Evolutionary conservation across 2,888 invertebrate genomes (phyloP), one percentile per base, ranked within the genome.

Genomic region (Amblyjoppa fuscipennis): DNA sequence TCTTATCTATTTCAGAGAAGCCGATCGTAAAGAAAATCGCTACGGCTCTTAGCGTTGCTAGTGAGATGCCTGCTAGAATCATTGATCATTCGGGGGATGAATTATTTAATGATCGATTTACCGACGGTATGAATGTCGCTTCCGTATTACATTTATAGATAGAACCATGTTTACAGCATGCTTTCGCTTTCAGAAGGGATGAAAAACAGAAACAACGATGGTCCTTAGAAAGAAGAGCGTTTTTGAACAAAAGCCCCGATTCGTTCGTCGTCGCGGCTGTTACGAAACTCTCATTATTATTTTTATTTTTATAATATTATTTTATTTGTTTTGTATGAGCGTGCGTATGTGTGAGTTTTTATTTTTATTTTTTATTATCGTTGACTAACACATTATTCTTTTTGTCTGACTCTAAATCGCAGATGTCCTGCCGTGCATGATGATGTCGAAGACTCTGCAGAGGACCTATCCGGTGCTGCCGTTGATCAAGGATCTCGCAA

Each of bases 401-500:
- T 87, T 89, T 90, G 87, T 90, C 88, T 83, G 87, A 38, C 68
- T 89, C 68, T 75, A 74, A 81, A 85, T 87, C 85, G 77, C 90
- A 92, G 92, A 90, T 87, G 73, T 84, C 56, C 86, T 84, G 78
- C 87, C 90, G 78, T 85, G 89, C 74, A 81, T 90, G 85, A 78
- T 88, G 88, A 74, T 90, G 77, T 89, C 90, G 87, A 91, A 91
- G 87, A 89, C 68, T 66, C 87, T 89, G 20, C 90, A 89, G 80
- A 89, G 89, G 79, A 89, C 88, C 79, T 93, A 89, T 87, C 89
- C 91, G 11, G 83, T 90, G 73, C 84, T 91, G 87, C 91, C 91
- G 31, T 70, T 90, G 87, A 91, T 92, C 68, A 92, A 93, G 89
- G 90, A 93, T 79, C 85, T 93, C 73, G 89, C 92, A 2, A 85